Evolutionary conservation across 2,888 invertebrate genomes (phyloP).

Genomic region (Drosophila leonis): DNA sequence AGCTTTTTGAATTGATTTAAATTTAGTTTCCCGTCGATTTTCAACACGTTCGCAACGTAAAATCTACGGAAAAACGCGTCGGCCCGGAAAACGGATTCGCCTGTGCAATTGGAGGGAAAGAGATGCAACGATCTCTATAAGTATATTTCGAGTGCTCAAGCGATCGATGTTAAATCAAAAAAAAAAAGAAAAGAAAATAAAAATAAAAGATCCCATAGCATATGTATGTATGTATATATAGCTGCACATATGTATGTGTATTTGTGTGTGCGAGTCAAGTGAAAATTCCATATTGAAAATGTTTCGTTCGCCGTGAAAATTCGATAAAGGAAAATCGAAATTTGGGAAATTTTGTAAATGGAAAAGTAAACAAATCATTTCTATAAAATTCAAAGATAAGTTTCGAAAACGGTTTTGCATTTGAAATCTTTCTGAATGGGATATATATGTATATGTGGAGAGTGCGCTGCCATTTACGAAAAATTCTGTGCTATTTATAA

Average conservation of each 20-base stretch:
- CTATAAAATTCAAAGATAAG: slow-evolving; percentile 24
- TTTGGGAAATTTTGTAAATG: slow-evolving; percentile 45
- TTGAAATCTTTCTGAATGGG: slow-evolving; percentile 46
- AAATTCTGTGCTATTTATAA: slow-evolving; percentile 83
- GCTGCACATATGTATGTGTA: slow-evolving; percentile 11
- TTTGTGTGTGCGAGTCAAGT: slow-evolving; percentile 52
- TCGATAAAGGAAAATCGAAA: slow-evolving; percentile 5
- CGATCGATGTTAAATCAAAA: slow-evolving; percentile 74
- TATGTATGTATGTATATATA: slow-evolving; percentile 27
- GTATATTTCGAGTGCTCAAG: slow-evolving; percentile 73
- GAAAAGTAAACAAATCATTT: slow-evolving; percentile 71
- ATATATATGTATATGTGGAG: slow-evolving; percentile 52
- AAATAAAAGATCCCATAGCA: slow-evolving; percentile 45
- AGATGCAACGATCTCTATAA: slow-evolving; percentile 76
- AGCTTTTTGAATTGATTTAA: slow-evolving; percentile 68
- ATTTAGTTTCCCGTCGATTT: slow-evolving; percentile 80
- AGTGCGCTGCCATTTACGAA: slow-evolving; percentile 75
- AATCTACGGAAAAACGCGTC: slow-evolving; percentile 30
- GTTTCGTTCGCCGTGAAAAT: slow-evolving; percentile 30
- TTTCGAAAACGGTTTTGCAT: slow-evolving; percentile 51
- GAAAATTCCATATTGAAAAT: slow-evolving; percentile 59
- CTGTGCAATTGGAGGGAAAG: slow-evolving; percentile 75
- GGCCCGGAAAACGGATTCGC: slow-evolving; percentile 46
- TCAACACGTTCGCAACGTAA: slow-evolving; percentile 68
- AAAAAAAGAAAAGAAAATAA: too few species aligned